These are phyloP conservation scores for Drosophila aldrichi DNA, from an alignment of 2,888 invertebrate genomes.

Conservation along the genomic window DNA sequence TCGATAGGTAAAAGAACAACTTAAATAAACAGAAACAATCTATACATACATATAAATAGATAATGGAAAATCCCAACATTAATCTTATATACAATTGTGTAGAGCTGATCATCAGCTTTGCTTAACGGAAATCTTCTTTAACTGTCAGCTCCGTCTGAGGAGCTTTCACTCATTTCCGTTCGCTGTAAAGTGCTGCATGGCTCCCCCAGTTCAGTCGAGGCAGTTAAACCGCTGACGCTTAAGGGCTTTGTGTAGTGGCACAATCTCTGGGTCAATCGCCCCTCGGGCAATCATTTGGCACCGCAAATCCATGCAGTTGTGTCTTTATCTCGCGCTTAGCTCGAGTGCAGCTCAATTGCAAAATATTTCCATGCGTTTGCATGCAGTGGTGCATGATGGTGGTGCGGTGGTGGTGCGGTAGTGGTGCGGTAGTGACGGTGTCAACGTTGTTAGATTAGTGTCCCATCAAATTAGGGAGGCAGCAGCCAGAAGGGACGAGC, in stretches of 20 bases:
- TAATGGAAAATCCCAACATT: no score
- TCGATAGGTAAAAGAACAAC: no score
- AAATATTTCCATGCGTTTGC: conserved; percentile 43
- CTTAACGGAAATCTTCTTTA: neutral
- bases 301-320: conserved; percentile 39
- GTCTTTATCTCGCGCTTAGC: conserved; percentile 27
- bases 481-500: neutral
- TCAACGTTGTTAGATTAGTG: conserved; percentile 23
- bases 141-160: neutral
- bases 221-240: neutral
- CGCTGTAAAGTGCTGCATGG: neutral
- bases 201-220: neutral
- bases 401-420: neutral
- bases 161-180: neutral
- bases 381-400: conserved; percentile 9
- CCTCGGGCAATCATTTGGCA: conserved; percentile 32
- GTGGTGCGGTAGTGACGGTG: conserved; percentile 6
- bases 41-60: no score
- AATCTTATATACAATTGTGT: no score
- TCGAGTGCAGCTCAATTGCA: conserved; percentile 33
- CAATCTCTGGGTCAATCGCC: conserved; percentile 18
- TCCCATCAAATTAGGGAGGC: neutral
- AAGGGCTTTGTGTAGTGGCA: neutral
- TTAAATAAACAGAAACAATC: no score
- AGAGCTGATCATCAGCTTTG: neutral